Base-by-base conservation (phyloP, 1,140 invertebrate genomes). In the Aethina tumida region DNA sequence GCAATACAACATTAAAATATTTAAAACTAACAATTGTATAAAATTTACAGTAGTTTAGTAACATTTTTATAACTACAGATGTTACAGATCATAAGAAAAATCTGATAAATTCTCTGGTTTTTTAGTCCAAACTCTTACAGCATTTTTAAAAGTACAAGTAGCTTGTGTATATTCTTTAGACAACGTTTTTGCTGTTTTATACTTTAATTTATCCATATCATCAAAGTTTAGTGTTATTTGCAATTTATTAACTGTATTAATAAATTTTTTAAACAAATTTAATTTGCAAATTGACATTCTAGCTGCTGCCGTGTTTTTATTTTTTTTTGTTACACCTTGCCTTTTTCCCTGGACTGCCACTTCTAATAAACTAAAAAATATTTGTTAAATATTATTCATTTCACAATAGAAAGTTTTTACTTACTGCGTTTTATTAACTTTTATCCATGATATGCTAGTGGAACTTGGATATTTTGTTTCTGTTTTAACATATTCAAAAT, bases 291-390 rank as follows among this genome's bases (percentile, higher is more conserved):
- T 67, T 33, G 62, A 56, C 41, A 86, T 57, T 38, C 63, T 64
- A 37, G 57, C 67, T 25, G 59, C 64, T 18, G 69, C 59, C 48
- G 61, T 72, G 32, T 69, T 50, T 9, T 65, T 39, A 35, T 70
- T 74, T 55, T 83, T 89, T 49, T 82, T 87, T 2, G 84, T 90
- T 8, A 77, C 63, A 2, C 90, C 90, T 62, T 86, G 79, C 43
- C 77, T 83, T 52, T 70, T 74, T 17, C 90, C 90, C 58, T 82
- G 74, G 0, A 90, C 80, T 27, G 75, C 69, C 9, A 91, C 73
- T 66, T 93, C 85, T 18, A 70, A 59, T 18, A 66, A 43, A 25
- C 80, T 84, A 40, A 48, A 67, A 67, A 29, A 38, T 50, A 7
- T 8, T 24, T 24, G 22, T 24, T 30, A 15, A 14, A 15, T 25